Base-by-base conservation (phyloP, 2,888 invertebrate genomes). In the Schrankia costaestrigalis region DNA sequence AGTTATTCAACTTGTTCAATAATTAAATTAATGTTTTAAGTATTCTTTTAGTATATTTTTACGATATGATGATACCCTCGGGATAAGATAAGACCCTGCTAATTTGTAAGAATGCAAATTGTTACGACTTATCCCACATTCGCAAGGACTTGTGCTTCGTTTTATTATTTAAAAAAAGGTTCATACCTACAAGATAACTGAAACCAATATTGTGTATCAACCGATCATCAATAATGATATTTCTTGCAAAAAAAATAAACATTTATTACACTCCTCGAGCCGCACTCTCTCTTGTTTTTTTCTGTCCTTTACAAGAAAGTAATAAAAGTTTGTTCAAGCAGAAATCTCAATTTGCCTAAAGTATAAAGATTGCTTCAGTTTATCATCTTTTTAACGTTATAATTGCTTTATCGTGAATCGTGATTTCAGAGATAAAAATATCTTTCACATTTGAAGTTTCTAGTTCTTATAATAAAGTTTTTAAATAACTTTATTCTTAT, bases 241-340 rank as follows among this genome's bases (percentile, higher is more conserved):
- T 35, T 21, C 23, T 22, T 40, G 37, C 44, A 38, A 46, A 50
- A 50, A 44, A 32, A 50, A 56, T 27, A 31, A 40, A 38, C 42
- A 35, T 29, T 25, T 41, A 52, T 31, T 47, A 38, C 46, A 48
- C 29, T n/a, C n/a, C n/a, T 39, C 47, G 49, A 42, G 35, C 46
- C 35, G 38, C 46, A 38, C 31, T 41, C 35, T 42, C 29, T 26
- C 30, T 49, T 48, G 46, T 56, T 56, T 60, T 57, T 58, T 63
- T 52, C 49, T 46, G 48, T 46, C 52, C 38, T 40, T 43, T 54
- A 51, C 47, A 49, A 61, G 64, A 71, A 77, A 75, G 71, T 63
- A 78, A 79, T 82, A 75, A 74, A 78, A 78, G 73, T 71, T 73
- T 61, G 67, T 75, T 75, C 63, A 39, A 66, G 72, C 72, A 72